Base-by-base conservation (phyloP, 2,113 vertebrate genomes). In the Sylvietta virens region DNA sequence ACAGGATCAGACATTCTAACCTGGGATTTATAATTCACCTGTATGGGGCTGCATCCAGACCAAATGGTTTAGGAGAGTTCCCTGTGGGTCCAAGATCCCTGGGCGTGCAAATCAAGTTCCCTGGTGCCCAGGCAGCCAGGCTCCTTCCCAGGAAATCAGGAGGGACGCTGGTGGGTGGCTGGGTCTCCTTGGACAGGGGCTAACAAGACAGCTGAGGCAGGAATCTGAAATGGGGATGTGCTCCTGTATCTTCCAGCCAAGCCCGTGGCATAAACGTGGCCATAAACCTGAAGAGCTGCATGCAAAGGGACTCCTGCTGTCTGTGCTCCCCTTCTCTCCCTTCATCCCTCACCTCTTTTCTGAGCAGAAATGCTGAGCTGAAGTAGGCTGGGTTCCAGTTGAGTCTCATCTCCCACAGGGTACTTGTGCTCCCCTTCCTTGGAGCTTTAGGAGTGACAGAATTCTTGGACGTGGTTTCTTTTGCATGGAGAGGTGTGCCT, bases 41-140 rank as follows among this genome's bases (percentile, higher is more conserved):
- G 26, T 26, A 3, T 13, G 21, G 33, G n/a, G 33, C 61, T 93
- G 42, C 39, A 35, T 37, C 35, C 57, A 30, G 45, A 39, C 66
- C 3, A 3, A 79, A 45, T 11, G 28, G n/a, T 45, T 71, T 79
- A 42, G 44, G n/a, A 76, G 44, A 44, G 18, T 42, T 93, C 17
- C 26, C 70, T 37, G 45, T 5, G 15, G 18, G 20, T 57, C 37
- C 1, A 19, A 27, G 57, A 24, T n/a, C 33, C 26, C 48, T 3
- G 0, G 23, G 45, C 1, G 1, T 44, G 39, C 30, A 45, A 7
- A 44, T 4, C 2, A 3, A 3, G 26, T 53, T 28, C 48, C 40
- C 35, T 74, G 51, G 33, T 79, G 65, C 81, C n/a, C 48, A 39
- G 53, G 16, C 51, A 90, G 56, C 42, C 60, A 66, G 35, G 18